phyloP scores from a whole-genome alignment of 2,888 invertebrate species.

The Marasmarcha lunaedactyla region DNA sequence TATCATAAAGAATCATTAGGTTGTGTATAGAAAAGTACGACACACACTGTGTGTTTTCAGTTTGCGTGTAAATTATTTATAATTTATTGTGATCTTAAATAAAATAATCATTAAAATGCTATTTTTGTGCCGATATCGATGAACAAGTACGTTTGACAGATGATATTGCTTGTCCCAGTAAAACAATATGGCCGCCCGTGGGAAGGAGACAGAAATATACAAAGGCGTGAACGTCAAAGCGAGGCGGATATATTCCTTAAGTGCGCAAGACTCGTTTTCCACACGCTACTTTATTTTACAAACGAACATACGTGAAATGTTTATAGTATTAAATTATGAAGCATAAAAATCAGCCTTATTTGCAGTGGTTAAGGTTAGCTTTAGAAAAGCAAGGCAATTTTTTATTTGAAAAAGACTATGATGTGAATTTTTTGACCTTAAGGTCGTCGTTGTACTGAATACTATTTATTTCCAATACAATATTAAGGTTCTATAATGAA shows the following conservation, averaged over 20 bases:
- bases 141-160: constrained; percentile 8
- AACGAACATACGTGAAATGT: not conserved
- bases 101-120: constrained; percentile 16
- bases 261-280: not conserved
- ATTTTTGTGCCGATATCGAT: constrained; percentile 12
- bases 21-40: constrained; percentile 39
- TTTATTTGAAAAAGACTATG: too few species aligned
- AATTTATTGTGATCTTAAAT: constrained; percentile 51
- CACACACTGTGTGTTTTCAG: constrained; percentile 22
- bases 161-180: constrained; percentile 4
- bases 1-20: constrained; percentile 19
- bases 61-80: constrained; percentile 32
- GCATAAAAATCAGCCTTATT: too few species aligned
- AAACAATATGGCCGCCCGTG: not conserved
- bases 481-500: too few species aligned
- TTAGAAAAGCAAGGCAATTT: too few species aligned
- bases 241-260: constrained; percentile 10
- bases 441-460: too few species aligned
- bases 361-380: too few species aligned
- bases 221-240: not conserved
- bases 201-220: not conserved
- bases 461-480: too few species aligned
- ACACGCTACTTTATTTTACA: not conserved
- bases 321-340: too few species aligned
- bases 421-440: too few species aligned